A percentile compares a stretch with the other conserved stretches of the same genome.
phyloP scores from a whole-genome alignment of 2,888 invertebrate genomes.

The Nasonovia ribisnigri region DNA sequence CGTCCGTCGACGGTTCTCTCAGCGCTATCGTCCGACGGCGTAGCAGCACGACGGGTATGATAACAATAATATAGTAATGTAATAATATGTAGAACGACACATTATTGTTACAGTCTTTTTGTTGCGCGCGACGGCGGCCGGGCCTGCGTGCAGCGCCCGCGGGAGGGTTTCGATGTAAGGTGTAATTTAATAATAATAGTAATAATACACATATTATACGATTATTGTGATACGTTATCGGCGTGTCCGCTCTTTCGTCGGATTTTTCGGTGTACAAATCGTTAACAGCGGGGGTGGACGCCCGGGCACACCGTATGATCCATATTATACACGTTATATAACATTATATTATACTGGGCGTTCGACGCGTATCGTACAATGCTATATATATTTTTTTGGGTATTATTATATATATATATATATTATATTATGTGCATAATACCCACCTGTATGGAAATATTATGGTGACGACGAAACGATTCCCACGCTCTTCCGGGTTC shows the following conservation, averaged over 20 bases:
- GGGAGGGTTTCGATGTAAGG: neutral
- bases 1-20: neutral
- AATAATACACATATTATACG: neutral
- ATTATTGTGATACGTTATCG: neutral
- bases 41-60: neutral
- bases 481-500: constrained; percentile 65
- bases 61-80: neutral
- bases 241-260: constrained; percentile 28
- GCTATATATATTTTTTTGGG: neutral
- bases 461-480: constrained; percentile 31
- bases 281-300: constrained; percentile 50
- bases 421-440: neutral
- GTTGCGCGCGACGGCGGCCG: neutral
- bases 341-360: neutral
- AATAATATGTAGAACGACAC: neutral
- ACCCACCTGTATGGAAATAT: neutral
- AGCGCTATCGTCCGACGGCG: neutral
- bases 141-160: neutral
- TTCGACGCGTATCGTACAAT: neutral
- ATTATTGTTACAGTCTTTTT: neutral
- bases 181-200: neutral
- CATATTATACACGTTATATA: too few relatives aligned
- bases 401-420: neutral
- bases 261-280: constrained; percentile 39
- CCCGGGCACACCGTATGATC: neutral